Percentiles rank a stretch among this genome's conserved stretches.
Evolutionary conservation across 2,797 vertebrate genomes (phyloP).

Genomic region (Dendrocincla tyrannina): DNA sequence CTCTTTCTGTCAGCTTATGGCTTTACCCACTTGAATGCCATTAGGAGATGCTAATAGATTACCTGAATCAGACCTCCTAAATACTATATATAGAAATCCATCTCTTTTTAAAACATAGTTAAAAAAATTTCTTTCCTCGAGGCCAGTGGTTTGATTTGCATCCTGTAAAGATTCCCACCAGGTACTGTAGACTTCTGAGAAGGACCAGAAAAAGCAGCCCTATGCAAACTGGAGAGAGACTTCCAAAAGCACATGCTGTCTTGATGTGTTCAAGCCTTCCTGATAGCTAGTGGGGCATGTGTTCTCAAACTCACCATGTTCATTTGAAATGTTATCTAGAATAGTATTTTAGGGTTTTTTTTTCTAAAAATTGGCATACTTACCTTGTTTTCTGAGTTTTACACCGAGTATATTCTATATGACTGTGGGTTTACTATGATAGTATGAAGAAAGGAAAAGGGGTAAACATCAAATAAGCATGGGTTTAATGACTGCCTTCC

Average conservation of each 20-base stretch:
- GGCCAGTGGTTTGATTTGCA: not conserved
- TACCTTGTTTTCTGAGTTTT: not conserved
- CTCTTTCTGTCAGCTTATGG: not conserved
- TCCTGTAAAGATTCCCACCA: not conserved
- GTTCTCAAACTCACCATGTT: not conserved
- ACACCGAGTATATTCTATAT: rapidly evolving
- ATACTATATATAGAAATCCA: not conserved
- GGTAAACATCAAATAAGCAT: not conserved
- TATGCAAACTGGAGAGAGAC: not conserved
- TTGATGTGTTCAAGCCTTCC: not conserved
- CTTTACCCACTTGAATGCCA: not conserved
- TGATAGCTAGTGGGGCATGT: not conserved
- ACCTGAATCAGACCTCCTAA: not conserved
- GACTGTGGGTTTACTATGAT: not conserved
- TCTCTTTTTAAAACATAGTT: not conserved
- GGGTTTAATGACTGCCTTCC: not conserved
- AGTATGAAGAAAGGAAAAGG: not conserved
- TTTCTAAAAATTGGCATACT: not conserved
- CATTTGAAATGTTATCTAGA: not conserved
- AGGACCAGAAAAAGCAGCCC: not conserved
- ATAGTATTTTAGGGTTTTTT: not conserved
- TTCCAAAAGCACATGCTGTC: not conserved
- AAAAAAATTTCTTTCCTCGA: not conserved
- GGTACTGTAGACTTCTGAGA: not conserved
- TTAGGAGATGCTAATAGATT: not conserved